Conservation (phyloP, 2,888 invertebrate genomes). For the Allacma fusca region DNA sequence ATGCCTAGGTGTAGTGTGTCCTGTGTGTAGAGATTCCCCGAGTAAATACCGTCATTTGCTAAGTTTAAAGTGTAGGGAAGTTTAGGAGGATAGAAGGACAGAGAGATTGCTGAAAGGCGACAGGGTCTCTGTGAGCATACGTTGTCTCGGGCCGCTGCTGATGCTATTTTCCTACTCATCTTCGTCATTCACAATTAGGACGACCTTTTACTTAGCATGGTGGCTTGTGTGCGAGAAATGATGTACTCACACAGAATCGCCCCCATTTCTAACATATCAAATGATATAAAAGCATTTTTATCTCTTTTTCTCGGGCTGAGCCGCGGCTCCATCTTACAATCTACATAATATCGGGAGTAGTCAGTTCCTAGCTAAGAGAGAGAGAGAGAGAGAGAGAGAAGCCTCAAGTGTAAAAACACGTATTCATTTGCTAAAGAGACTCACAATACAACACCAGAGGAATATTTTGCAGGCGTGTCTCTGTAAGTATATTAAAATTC, state of each 20-base stretch:
- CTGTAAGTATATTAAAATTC: constrained; percentile 38
- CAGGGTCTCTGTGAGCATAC: not conserved
- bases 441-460: not conserved
- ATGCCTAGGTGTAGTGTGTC: not conserved
- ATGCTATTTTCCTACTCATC: not conserved
- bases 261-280: constrained; percentile 3
- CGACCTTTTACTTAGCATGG: not conserved
- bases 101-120: not conserved
- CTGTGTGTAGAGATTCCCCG: not conserved
- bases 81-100: not conserved
- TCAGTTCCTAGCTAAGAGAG: not conserved
- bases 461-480: constrained; percentile 22
- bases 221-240: too few species aligned
- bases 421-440: constrained; percentile 7
- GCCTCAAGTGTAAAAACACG: not conserved
- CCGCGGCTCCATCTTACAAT: too few species aligned
- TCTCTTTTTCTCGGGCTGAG: not conserved
- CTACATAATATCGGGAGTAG: too few species aligned
- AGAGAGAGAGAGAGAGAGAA: not conserved
- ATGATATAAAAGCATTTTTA: constrained; percentile 3
- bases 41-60: too few species aligned
- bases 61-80: too few species aligned
- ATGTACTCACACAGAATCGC: not conserved
- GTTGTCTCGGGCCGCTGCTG: too few species aligned
- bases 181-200: not conserved